Percentiles rank a stretch among this genome's conserved stretches.
Conservation (phyloP, 2,113 vertebrate species). For the Otolemur garnettii region DNA sequence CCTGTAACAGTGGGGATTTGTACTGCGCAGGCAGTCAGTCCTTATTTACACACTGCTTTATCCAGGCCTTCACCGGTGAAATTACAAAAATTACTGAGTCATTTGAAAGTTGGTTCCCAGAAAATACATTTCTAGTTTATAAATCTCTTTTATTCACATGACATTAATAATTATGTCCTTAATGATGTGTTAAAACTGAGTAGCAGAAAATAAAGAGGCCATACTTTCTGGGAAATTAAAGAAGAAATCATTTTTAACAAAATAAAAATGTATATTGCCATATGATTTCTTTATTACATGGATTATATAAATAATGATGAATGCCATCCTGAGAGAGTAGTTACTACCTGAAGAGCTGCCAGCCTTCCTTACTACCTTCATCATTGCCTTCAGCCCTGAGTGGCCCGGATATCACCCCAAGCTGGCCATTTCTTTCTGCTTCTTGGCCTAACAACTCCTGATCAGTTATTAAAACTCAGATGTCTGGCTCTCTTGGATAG, state of each 20-base stretch:
- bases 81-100: rapidly evolving
- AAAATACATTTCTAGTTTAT: background rate
- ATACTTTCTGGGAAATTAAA: background rate
- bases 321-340: background rate
- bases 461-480: rapidly evolving
- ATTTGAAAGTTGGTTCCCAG: too few species aligned
- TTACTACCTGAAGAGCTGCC: background rate
- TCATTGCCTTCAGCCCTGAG: background rate
- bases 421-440: background rate
- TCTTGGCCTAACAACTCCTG: background rate
- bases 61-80: background rate
- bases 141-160: background rate
- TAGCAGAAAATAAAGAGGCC: background rate
- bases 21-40: rapidly evolving
- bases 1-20: rapidly evolving
- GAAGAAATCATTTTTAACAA: background rate
- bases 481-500: background rate
- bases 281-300: background rate
- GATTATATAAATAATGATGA: background rate
- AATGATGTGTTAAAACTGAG: background rate
- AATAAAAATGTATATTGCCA: background rate
- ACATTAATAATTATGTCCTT: background rate
- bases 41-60: rapidly evolving
- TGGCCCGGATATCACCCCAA: rapidly evolving
- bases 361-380: rapidly evolving